Conservation (phyloP, 2,797 vertebrate genomes). For the Coregonus suidteri region DNA sequence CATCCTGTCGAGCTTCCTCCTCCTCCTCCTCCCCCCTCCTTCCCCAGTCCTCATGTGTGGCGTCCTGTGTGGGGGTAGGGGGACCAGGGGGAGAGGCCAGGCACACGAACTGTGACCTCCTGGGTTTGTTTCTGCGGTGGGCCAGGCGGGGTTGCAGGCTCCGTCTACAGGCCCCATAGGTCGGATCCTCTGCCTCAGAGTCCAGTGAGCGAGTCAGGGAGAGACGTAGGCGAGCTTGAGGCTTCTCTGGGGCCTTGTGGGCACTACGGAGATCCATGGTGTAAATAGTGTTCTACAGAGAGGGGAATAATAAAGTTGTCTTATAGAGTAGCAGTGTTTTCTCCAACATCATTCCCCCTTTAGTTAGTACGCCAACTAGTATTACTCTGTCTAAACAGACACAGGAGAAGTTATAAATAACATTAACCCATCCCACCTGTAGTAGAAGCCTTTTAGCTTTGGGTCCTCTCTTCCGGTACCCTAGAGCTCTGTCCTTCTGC, state of each 20-base stretch:
- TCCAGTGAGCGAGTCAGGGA: constrained; percentile 83
- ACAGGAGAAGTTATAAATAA: not conserved
- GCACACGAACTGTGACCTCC: constrained; percentile 39
- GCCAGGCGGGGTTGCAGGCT: constrained; percentile 9
- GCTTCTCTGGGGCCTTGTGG: constrained; percentile 83
- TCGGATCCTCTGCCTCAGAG: constrained; percentile 49
- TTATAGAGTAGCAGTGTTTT: not conserved
- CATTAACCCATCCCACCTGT: constrained; percentile 77
- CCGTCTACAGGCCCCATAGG: constrained; percentile 36
- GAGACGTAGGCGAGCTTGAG: constrained; percentile 81
- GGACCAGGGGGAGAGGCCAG: constrained; percentile 41
- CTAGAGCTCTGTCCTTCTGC: constrained; percentile 86
- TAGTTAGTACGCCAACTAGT: not conserved
- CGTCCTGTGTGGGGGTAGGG: constrained; percentile 43
- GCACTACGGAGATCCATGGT: constrained; percentile 95
- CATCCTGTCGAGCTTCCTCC: constrained; percentile 32
- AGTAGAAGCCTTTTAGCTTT: constrained; percentile 88
- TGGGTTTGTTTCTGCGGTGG: constrained; percentile 41
- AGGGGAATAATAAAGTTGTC: constrained; percentile 11
- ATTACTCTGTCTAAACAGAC: no score
- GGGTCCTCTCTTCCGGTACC: constrained; percentile 88
- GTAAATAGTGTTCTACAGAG: constrained; percentile 81
- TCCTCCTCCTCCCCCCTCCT: constrained; percentile 50
- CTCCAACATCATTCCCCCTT: not conserved
- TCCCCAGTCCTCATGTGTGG: constrained; percentile 63